phyloP scores from a whole-genome alignment of 2,888 invertebrate species.

The Tetheella fluctuosa region DNA sequence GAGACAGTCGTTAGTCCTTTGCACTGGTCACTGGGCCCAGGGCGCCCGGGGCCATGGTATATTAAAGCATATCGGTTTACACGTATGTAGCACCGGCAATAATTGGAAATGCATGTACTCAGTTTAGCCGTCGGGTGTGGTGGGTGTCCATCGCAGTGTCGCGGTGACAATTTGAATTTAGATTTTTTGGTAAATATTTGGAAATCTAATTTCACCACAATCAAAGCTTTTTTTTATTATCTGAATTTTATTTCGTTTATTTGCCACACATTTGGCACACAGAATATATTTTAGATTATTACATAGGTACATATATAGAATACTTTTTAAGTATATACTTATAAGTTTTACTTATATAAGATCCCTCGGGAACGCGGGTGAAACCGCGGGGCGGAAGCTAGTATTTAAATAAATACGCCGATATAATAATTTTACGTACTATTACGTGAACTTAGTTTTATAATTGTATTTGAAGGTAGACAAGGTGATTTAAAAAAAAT shows the following conservation, averaged over 20 bases:
- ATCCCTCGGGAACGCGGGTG: too few species aligned
- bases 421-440: too few species aligned
- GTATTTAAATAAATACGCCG: too few species aligned
- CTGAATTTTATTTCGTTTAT: too few species aligned
- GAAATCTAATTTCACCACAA: neutral
- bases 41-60: slow-evolving; percentile 15
- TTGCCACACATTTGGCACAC: too few species aligned
- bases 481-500: neutral
- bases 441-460: too few species aligned
- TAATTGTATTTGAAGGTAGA: neutral
- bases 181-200: neutral
- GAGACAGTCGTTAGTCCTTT: slow-evolving; percentile 20
- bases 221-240: too few species aligned
- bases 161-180: slow-evolving; percentile 13
- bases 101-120: slow-evolving; percentile 66
- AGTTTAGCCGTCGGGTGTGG: slow-evolving; percentile 23
- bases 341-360: too few species aligned
- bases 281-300: too few species aligned
- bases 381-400: too few species aligned
- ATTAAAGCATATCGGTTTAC: slow-evolving; percentile 53
- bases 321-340: too few species aligned
- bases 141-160: slow-evolving; percentile 22
- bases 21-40: slow-evolving; percentile 27
- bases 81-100: slow-evolving; percentile 47
- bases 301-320: too few species aligned